Evolutionary conservation across 2,888 invertebrate species (phyloP).

Genomic region (Volucella inflata): DNA sequence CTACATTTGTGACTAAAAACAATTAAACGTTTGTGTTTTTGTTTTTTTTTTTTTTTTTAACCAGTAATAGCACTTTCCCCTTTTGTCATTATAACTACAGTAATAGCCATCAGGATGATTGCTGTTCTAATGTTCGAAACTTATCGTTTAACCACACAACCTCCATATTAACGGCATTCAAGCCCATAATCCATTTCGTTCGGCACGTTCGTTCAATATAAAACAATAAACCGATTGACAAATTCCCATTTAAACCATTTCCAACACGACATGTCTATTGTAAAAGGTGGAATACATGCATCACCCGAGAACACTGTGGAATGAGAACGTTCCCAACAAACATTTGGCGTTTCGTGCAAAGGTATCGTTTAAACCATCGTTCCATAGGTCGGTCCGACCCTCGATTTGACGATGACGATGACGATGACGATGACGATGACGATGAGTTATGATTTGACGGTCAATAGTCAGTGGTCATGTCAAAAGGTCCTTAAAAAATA

Average conservation of each 20-base stretch:
- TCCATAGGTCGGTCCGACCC: conserved; percentile 22
- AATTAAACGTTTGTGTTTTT: no score
- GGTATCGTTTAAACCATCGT: conserved; percentile 57
- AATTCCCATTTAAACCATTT: conserved; percentile 64
- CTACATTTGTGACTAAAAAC: no score
- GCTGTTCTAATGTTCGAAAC: conserved; percentile 41
- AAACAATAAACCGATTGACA: conserved; percentile 73
- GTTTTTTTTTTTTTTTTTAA: no score
- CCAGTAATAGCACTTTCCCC: conserved; percentile 9
- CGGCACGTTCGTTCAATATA: conserved; percentile 68
- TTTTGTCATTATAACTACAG: conserved; percentile 23
- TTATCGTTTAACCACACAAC: conserved; percentile 32
- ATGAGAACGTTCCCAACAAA: neutral
- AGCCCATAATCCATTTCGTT: conserved; percentile 56
- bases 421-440: conserved; percentile 29
- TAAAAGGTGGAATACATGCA: conserved; percentile 1
- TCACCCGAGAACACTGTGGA: conserved; percentile 1
- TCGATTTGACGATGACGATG: conserved; percentile 29
- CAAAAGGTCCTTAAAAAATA: conserved; percentile 56
- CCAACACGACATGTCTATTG: conserved; percentile 56
- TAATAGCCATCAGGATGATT: conserved; percentile 45
- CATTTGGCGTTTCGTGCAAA: conserved; percentile 56
- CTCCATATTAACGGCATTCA: conserved; percentile 49
- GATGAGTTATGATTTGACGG: conserved; percentile 72
- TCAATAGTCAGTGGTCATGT: conserved; percentile 72